These are phyloP conservation scores for Tokudaia tokunoshimensis DNA, from an alignment of 2,797 vertebrate genomes.

Conservation along the genomic window DNA sequence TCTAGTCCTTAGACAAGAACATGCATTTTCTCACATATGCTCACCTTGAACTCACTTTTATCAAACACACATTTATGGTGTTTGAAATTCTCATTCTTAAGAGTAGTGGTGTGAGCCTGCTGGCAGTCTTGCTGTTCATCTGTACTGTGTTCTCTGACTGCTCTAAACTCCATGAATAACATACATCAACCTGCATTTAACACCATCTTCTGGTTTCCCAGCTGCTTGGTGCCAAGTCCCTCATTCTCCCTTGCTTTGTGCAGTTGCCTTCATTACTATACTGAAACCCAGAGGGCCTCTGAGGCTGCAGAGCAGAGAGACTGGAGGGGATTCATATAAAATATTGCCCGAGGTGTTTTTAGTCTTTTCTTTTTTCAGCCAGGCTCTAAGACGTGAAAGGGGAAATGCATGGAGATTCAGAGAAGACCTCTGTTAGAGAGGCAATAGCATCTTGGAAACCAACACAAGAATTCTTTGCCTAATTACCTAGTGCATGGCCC, in stretches of 20 bases:
- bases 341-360: background rate
- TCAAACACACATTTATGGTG: background rate
- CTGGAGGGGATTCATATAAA: background rate
- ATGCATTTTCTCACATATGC: background rate
- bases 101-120: background rate
- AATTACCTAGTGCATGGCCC: background rate
- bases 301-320: background rate
- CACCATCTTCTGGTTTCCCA: background rate
- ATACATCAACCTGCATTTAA: background rate
- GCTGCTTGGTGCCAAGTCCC: slow-evolving; percentile 44
- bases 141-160: background rate
- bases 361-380: background rate
- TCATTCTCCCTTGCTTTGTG: background rate
- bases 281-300: slow-evolving; percentile 5
- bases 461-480: background rate
- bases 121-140: background rate
- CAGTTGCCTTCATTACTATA: background rate
- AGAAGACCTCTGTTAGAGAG: slow-evolving; percentile 50
- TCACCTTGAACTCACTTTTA: background rate
- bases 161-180: slow-evolving; percentile 56
- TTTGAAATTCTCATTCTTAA: background rate
- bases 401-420: background rate
- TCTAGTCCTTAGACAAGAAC: background rate
- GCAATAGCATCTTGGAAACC: slow-evolving; percentile 11
- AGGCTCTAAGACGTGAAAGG: background rate